A percentile compares a stretch with the other conserved stretches of the same genome.
These are phyloP conservation scores for Meganola albula DNA, from an alignment of 2,888 invertebrate genomes.

Conservation along the genomic window DNA sequence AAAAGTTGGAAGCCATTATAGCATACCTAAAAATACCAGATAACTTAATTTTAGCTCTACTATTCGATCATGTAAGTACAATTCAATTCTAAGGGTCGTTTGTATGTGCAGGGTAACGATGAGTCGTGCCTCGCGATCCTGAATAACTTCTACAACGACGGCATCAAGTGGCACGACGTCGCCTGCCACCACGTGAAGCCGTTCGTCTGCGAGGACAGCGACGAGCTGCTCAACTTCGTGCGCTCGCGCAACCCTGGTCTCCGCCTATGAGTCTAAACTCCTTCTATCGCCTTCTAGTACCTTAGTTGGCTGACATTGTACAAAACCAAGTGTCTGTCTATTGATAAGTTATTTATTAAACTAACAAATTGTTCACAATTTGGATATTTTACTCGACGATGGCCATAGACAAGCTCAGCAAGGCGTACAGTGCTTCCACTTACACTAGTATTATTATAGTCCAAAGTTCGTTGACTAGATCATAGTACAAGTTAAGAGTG, in stretches of 20 bases:
- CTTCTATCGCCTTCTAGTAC: slow-evolving; percentile 41
- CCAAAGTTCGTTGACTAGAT: slow-evolving; percentile 1
- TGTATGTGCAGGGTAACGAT: slow-evolving; percentile 85
- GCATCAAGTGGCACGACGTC: slow-evolving; percentile 92
- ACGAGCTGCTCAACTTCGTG: slow-evolving; percentile 92
- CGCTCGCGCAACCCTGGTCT: slow-evolving; percentile 92
- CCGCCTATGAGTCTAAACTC: slow-evolving; percentile 78
- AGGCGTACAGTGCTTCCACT: slow-evolving; percentile 14
- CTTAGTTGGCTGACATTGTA: slow-evolving; percentile 68
- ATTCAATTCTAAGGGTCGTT: no score
- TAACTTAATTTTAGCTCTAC: no score
- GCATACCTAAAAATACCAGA: no score
- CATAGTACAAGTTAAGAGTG: background rate
- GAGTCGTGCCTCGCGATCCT: slow-evolving; percentile 92
- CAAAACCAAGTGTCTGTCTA: slow-evolving; percentile 64
- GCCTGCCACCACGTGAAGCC: slow-evolving; percentile 92
- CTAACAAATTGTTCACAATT: slow-evolving; percentile 26
- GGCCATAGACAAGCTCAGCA: slow-evolving; percentile 21
- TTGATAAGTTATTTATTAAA: slow-evolving; percentile 70
- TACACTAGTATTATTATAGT: slow-evolving; percentile 1
- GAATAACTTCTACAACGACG: slow-evolving; percentile 95
- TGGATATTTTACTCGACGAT: slow-evolving; percentile 27
- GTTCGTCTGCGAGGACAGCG: slow-evolving; percentile 94
- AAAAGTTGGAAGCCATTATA: no score
- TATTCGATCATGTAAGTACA: no score